These are phyloP conservation scores for Apis dorsata DNA, from an alignment of 1,140 invertebrate species.

Conservation along the genomic window DNA sequence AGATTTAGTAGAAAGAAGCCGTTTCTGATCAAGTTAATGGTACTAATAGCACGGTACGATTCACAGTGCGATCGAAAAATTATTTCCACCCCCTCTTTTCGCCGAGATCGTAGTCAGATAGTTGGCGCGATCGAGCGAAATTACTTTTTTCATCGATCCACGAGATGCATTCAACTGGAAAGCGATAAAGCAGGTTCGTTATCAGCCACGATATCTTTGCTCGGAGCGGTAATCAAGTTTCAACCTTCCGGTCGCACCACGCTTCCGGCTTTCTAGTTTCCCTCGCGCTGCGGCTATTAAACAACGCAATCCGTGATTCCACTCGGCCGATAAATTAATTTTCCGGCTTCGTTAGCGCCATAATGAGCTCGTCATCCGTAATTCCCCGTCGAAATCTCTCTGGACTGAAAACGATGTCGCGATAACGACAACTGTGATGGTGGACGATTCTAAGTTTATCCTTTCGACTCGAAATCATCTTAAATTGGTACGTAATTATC, in stretches of 20 bases:
- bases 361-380: conserved; percentile 63
- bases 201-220: conserved; percentile 56
- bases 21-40: not conserved
- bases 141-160: conserved; percentile 15
- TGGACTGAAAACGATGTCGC: not conserved
- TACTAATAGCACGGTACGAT: not conserved
- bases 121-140: not conserved
- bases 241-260: conserved; percentile 49
- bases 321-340: conserved; percentile 64
- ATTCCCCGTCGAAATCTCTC: conserved; percentile 37
- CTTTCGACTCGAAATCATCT: not conserved
- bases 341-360: conserved; percentile 63
- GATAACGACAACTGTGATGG: not conserved
- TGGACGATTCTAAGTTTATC: too few species aligned
- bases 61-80: not conserved
- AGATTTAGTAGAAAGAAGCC: not conserved
- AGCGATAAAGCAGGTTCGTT: conserved; percentile 49
- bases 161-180: conserved; percentile 25
- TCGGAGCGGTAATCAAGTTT: conserved; percentile 55
- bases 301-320: conserved; percentile 65
- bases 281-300: conserved; percentile 55
- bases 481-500: not conserved
- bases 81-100: too few species aligned
- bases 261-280: conserved; percentile 54
- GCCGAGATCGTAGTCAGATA: not conserved